These are phyloP conservation scores for Alexandromys fortis DNA, from an alignment of 2,113 vertebrate species.

Conservation along the genomic window DNA sequence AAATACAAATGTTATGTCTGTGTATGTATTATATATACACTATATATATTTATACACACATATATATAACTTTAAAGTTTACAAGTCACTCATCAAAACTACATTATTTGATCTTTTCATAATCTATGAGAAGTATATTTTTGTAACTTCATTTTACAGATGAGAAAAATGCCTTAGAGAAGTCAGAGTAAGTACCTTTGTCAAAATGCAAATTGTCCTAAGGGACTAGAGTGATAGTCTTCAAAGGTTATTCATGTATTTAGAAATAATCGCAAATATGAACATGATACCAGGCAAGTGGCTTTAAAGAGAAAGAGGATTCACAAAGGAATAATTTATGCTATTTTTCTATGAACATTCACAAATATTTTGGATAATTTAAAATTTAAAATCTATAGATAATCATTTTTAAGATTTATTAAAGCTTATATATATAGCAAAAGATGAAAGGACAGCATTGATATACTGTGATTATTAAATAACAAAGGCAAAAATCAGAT, in stretches of 20 bases:
- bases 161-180: neutral
- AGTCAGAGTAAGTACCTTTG: neutral
- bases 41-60: too few species aligned
- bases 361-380: slow-evolving; percentile 29
- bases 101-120: slow-evolving; percentile 42
- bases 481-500: slow-evolving; percentile 59
- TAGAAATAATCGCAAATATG: neutral
- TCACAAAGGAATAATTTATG: slow-evolving; percentile 23
- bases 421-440: slow-evolving; percentile 27
- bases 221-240: neutral
- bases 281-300: neutral
- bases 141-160: slow-evolving; percentile 51
- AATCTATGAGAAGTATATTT: slow-evolving; percentile 17
- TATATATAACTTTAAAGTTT: slow-evolving; percentile 15
- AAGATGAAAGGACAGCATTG: neutral
- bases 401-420: slow-evolving; percentile 74
- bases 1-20: neutral
- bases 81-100: slow-evolving; percentile 36
- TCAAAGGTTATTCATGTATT: neutral
- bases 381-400: slow-evolving; percentile 39
- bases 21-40: neutral
- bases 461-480: slow-evolving; percentile 29
- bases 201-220: neutral
- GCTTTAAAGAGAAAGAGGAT: slow-evolving; percentile 73
- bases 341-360: neutral